Conservation (phyloP, 2,888 invertebrate species). For the Acronicta aceris region DNA sequence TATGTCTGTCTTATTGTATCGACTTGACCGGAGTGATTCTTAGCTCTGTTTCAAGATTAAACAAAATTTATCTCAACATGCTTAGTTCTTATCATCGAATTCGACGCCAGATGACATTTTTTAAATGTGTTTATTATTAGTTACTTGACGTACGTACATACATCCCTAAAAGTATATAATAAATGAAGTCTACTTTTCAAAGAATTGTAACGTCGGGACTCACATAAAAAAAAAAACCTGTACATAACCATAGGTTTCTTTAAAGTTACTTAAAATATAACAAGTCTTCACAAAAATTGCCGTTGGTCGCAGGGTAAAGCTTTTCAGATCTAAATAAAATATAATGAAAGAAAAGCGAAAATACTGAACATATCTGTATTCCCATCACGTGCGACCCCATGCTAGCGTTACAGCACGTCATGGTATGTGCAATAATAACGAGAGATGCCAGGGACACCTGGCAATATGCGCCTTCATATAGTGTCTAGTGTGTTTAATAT, state of each 20-base stretch:
- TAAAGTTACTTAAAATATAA: not conserved
- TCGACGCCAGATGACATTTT: no score
- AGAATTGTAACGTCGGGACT: no score
- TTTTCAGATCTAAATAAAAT: constrained; percentile 9
- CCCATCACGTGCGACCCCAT: constrained; percentile 18
- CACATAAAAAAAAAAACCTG: no score
- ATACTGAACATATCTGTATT: not conserved
- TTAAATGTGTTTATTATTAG: no score
- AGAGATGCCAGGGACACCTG: constrained; percentile 17
- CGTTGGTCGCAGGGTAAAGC: not conserved
- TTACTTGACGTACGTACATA: no score
- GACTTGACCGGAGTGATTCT: no score
- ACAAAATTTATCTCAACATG: no score
- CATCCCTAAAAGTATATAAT: no score
- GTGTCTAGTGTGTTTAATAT: constrained; percentile 13
- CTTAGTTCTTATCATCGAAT: no score
- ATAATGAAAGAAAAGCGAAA: constrained; percentile 15
- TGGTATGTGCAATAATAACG: constrained; percentile 32
- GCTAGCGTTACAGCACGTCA: constrained; percentile 15
- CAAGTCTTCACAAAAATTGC: not conserved
- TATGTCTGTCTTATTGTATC: no score
- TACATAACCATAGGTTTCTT: not conserved
- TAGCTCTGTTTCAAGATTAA: no score
- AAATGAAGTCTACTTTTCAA: no score
- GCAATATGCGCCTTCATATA: constrained; percentile 10